Base-by-base conservation (phyloP, 2,113 vertebrate genomes). In the Platysternon megacephalum region DNA sequence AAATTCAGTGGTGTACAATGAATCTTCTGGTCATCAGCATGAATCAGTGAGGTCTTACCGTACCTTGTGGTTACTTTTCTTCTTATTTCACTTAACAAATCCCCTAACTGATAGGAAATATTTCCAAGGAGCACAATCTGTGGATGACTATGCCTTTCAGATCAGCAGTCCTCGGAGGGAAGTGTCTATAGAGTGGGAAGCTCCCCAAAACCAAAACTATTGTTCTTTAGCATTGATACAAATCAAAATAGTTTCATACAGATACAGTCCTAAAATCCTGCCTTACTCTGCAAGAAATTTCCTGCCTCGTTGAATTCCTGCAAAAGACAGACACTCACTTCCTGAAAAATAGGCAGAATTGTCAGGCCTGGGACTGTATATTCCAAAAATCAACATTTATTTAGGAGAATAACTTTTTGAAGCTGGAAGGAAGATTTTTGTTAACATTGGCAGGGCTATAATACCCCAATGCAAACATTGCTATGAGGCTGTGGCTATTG, bases 311-410 rank as follows among this genome's bases (percentile, higher is more conserved):
- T 72, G n/a, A 96, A 97, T 95, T 95, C 90, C 87, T 91, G 93
- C 93, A 91, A 87, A 93, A 97, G 96, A 92, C 90, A 94, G 90
- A 87, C 90, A 92, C 79, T 95, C 92, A 93, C 81, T 95, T 97
- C 96, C 94, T 95, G 91, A 87, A 89, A 11, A 24, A 85, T 96
- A 97, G 93, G 89, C 92, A 93, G 52, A 92, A 89, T 83, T 92
- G 85, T 65, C 87, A 84, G 72, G 91, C 90, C 90, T 74, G 52
- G 86, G 94, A 78, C 39, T 74, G 72, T 79, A 92, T 87, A 83
- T 95, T 80, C 87, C 44, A 91, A 39, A 78, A 87, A 93, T 94
- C 89, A 42, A 89, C 32, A 65, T 89, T 94, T 89, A 85, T 87
- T 85, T 90, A 87, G 51, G 24, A 14, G 4, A 94, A 76, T 49